Evolutionary conservation across 2,888 invertebrate species (phyloP).

Genomic region (Ferrisia virgata): DNA sequence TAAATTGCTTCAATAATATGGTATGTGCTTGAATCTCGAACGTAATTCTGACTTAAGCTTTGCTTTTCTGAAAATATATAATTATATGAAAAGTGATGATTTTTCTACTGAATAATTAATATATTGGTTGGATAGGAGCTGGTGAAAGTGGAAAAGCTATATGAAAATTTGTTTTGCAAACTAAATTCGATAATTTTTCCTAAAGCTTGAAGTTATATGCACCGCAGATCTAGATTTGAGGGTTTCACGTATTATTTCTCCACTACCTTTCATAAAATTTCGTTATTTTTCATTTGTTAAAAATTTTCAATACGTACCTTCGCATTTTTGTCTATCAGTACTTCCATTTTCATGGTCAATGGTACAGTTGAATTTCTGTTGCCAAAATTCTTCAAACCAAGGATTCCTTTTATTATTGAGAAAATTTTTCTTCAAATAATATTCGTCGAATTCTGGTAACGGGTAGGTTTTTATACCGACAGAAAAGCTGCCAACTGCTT

Average conservation of each 20-base stretch:
- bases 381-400: constrained; percentile 76
- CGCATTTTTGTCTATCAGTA: background rate
- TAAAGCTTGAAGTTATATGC: no score
- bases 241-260: no score
- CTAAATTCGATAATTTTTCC: no score
- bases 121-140: no score
- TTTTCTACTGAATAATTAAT: no score
- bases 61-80: constrained; percentile 57
- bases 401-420: constrained; percentile 64
- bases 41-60: constrained; percentile 59
- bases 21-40: constrained; percentile 74
- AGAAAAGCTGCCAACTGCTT: constrained; percentile 69
- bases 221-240: no score
- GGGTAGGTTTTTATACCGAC: constrained; percentile 72
- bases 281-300: background rate
- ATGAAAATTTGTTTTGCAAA: no score
- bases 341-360: constrained; percentile 47
- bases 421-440: constrained; percentile 65
- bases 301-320: constrained; percentile 27
- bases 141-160: no score
- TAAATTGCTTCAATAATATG: constrained; percentile 75
- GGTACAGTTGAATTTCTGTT: constrained; percentile 65
- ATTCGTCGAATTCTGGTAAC: constrained; percentile 62
- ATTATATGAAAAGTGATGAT: no score
- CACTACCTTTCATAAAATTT: background rate